Base-by-base conservation (phyloP, 2,888 invertebrate species). In the Amphipoea oculea region DNA sequence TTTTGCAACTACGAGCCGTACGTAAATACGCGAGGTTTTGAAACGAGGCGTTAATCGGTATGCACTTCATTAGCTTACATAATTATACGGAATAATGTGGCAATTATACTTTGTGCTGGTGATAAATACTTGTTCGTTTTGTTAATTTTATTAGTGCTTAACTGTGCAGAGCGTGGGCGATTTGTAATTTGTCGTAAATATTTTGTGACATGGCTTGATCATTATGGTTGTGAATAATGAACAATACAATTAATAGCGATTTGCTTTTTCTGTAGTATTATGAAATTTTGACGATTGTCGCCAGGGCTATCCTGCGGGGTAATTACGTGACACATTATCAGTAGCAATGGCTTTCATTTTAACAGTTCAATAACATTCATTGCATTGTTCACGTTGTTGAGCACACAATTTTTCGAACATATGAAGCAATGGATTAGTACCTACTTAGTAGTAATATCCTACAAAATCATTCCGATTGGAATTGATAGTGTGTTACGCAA, bases 41-140 rank as follows among this genome's bases (percentile, higher is more conserved):
- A 65, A 84, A 84, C 45, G 57, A 80, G 68, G 72, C 62, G 69
- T 73, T 76, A 85, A 82, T 82, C 85, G 73, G 67, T 68, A 86
- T 84, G 74, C 72, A 79, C 79, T 76, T 82, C 73, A 78, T 88
- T 87, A 81, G 67, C 54, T 84, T 79, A 84, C 67, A 83, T 84
- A 29, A 29, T 29, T 29, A 83, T 79, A 45, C 79, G 20, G 57
- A 65, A 75, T 84, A 76, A 76, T 86, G 79, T 67, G 83, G 79
- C 60, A 83, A 85, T 85, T 79, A 85, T 76, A 42, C 69, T 12
- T 5, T 45, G 48, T 29, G n/a, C 17, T 42, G 73, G 67, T 66
- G 63, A 78, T 84, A 70, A 76, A 74, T 76, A 80, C 57, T 74
- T 62, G 79, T 74, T 79, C 54, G 62, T 82, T 84, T 69, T 9